phyloP scores from a whole-genome alignment of 2,797 vertebrate genomes.

The Columba guinea region DNA sequence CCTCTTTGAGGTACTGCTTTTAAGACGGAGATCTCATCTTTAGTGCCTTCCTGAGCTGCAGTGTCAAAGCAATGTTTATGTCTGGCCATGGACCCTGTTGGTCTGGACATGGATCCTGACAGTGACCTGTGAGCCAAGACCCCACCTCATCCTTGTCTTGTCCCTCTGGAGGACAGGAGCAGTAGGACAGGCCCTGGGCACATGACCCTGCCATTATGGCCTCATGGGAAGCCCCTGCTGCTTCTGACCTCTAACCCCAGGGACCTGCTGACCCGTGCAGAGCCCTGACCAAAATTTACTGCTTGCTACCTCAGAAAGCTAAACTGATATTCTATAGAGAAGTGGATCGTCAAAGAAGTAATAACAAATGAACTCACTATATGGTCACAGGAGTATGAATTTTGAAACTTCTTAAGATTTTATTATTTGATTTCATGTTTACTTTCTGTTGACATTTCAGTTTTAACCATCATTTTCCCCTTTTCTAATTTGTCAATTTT shows the following conservation, averaged over 20 bases:
- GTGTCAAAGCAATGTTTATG: not conserved
- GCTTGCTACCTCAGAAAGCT: not conserved
- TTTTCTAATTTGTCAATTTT: not conserved
- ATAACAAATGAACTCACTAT: not conserved
- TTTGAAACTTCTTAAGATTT: not conserved
- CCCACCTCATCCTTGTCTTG: not conserved
- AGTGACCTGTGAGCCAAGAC: accelerated
- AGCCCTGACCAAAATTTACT: not conserved
- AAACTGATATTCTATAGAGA: not conserved
- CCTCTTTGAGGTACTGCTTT: not conserved
- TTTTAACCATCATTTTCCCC: not conserved
- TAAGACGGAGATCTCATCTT: not conserved
- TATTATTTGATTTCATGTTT: not conserved
- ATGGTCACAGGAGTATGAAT: not conserved
- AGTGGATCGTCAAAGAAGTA: not conserved
- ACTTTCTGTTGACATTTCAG: not conserved
- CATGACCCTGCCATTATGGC: too few species aligned
- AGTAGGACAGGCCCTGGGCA: not conserved
- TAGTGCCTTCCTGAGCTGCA: not conserved
- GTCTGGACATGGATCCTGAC: not conserved
- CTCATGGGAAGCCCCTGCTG: accelerated
- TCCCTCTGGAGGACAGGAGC: not conserved
- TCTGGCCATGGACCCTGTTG: accelerated
- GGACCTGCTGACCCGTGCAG: not conserved
- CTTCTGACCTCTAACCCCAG: not conserved